Conservation (phyloP, 2,797 vertebrate genomes). For the Acanthopagrus latus region DNA sequence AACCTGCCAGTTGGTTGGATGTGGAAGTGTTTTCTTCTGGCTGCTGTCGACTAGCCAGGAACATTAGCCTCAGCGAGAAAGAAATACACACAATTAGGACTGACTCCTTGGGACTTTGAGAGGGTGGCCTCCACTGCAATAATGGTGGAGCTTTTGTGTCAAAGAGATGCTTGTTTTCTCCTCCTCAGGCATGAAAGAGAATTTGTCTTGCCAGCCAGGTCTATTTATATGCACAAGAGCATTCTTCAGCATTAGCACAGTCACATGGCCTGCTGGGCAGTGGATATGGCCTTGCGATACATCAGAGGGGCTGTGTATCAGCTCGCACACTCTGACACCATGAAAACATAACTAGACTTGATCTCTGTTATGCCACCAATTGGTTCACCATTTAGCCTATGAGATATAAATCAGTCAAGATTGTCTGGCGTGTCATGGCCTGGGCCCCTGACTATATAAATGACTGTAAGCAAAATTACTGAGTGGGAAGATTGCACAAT, state of each 20-base stretch:
- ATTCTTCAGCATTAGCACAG: slow-evolving; percentile 80
- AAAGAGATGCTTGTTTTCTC: slow-evolving; percentile 81
- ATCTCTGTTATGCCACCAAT: slow-evolving; percentile 10
- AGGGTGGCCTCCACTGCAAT: slow-evolving; percentile 66
- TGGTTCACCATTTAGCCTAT: slow-evolving; percentile 9
- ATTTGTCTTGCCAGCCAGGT: slow-evolving; percentile 79
- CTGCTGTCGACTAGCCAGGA: slow-evolving; percentile 47
- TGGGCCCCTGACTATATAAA: slow-evolving; percentile 22
- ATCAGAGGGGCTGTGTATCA: slow-evolving; percentile 45
- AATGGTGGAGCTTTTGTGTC: slow-evolving; percentile 76
- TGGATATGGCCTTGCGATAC: slow-evolving; percentile 61
- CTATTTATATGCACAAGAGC: slow-evolving; percentile 85
- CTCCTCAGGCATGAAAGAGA: slow-evolving; percentile 80
- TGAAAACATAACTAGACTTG: slow-evolving; percentile 26
- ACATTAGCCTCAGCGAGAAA: slow-evolving; percentile 32
- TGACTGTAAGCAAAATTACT: slow-evolving; percentile 28
- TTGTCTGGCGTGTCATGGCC: slow-evolving; percentile 41
- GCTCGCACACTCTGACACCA: slow-evolving; percentile 33
- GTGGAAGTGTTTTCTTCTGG: slow-evolving; percentile 43
- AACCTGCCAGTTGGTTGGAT: slow-evolving; percentile 33
- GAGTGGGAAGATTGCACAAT: slow-evolving; percentile 50
- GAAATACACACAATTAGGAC: slow-evolving; percentile 51
- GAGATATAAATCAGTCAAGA: slow-evolving; percentile 48
- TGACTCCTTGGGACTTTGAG: slow-evolving; percentile 64
- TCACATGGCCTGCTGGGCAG: slow-evolving; percentile 68